Base-by-base conservation (phyloP, 2,113 vertebrate genomes). In the Hypocryptadius cinnamomeus region DNA sequence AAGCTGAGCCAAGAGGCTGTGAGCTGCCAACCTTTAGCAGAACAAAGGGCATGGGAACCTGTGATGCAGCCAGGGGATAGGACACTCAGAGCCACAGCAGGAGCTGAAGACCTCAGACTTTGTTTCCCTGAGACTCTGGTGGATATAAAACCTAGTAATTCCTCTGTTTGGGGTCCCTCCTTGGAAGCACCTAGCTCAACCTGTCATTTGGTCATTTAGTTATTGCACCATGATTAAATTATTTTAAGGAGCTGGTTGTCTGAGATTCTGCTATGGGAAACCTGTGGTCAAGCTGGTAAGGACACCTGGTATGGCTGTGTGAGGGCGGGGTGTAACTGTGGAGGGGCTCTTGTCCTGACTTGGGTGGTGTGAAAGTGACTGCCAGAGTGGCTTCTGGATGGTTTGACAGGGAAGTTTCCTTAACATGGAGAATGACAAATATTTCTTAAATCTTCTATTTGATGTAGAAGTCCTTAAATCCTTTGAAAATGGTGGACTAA, bases 311-410 rank as follows among this genome's bases (percentile, higher is more conserved):
- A 25, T 50, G 28, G 51, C n/a, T 70, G 25, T 14, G 24, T 56
- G 17, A 42, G 4, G 11, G 7, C n/a, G 5, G 2, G 15, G 3
- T 44, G 18, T 88, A 65, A 25, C 44, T 44, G 37, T 0, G 0
- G 54, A 65, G 33, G 4, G 15, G 12, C 44, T 73, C 37, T 33
- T 0, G 0, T 44, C 22, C 22, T 44, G 19, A 50, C 21, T 65
- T 17, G 19, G 21, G 42, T 37, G 18, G 17, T 50, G 37, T 0
- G 1, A 51, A 21, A 57, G 31, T 37, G 59, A 44, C 59, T 39
- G 33, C 59, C 33, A 65, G 22, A 44, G 33, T 28, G 51, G 59
- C 27, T 28, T 23, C 59, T 50, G 22, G 27, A 6, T 59, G 51
- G 44, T 9, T 19, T 0, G 1, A 33, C 37, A 57, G 25, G 18